Conservation (phyloP, 2,888 invertebrate species). For the Lydus trimaculatus region DNA sequence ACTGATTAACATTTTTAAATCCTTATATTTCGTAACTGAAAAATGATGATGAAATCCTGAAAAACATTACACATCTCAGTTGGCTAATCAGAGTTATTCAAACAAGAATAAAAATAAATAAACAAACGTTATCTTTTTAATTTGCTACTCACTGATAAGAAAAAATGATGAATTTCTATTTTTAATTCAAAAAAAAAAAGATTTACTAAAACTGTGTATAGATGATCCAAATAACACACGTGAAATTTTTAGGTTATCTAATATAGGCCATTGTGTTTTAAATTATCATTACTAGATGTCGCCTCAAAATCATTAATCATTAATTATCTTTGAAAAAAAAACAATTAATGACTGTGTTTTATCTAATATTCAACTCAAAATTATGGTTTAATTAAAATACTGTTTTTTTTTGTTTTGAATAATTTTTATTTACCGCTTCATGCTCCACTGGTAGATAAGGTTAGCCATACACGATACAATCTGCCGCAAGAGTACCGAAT, state of each 20-base stretch:
- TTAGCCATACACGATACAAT: too few species aligned
- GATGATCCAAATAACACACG: conserved; percentile 1
- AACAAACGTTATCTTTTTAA: not conserved
- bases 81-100: too few species aligned
- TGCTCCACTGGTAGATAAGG: too few species aligned
- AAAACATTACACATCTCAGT: not conserved
- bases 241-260: conserved; percentile 1
- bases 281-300: not conserved
- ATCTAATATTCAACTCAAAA: too few species aligned
- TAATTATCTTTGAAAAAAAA: not conserved
- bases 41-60: not conserved
- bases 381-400: too few species aligned
- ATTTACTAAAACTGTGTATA: too few species aligned
- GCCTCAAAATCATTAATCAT: not conserved
- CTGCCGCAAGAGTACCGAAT: too few species aligned
- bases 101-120: not conserved
- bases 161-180: not conserved
- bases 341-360: too few species aligned
- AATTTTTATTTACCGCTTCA: too few species aligned
- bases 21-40: not conserved
- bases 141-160: not conserved
- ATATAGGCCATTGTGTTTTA: not conserved
- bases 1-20: conserved; percentile 29
- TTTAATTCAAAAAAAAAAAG: not conserved
- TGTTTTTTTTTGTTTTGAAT: too few species aligned